Base-by-base conservation (phyloP, 1,140 invertebrate species). In the Elysia chlorotica region DNA sequence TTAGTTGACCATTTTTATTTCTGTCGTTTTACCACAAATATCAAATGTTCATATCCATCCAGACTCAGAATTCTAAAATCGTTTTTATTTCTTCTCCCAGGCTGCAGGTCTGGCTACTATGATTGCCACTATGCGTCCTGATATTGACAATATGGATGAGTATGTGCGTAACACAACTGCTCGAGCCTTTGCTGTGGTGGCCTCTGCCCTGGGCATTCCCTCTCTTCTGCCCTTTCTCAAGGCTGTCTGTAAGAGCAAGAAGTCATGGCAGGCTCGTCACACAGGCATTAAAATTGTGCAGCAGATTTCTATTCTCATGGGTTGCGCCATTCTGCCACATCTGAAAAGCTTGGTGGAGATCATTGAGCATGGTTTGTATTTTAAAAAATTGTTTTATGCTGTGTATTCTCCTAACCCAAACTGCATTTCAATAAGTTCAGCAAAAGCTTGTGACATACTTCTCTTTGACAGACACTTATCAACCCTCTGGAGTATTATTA, bases 111-210 rank as follows among this genome's bases (percentile, higher is more conserved):
- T 99, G 33, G 98, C 98, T 0, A 99, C 98, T 10, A 99, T 99
- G 98, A 99, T 99, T 81, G 99, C 98, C 0, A 99, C 98, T 0
- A 99, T 99, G 98, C 91, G 98, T 88, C 98, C 98, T 3, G 98
- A 99, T 90, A 99, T 99, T 84, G 98, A 99, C 86, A 99, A 99
- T 85, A 99, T 99, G 81, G 98, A 99, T 88, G 98, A 99, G 89
- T 99, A 99, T 80, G 98, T 99, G 0, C 90, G 98, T 85, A 99
- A 99, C 87, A 99, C 98, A 0, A 99, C 98, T 14, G 98, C 98
- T 1, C 90, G 98, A 81, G 98, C 98, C 0, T 99, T 99, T 88
- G 98, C 98, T 53, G 98, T 99, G 0, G 98, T 99, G 0, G 98
- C 98, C 0, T 99, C 97, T 14, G 98, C 98, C 70, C 89, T 99